Percentiles rank a stretch among this genome's conserved stretches.
These are phyloP conservation scores for Xerus rutilus DNA, from an alignment of 2,797 vertebrate genomes.

Conservation along the genomic window DNA sequence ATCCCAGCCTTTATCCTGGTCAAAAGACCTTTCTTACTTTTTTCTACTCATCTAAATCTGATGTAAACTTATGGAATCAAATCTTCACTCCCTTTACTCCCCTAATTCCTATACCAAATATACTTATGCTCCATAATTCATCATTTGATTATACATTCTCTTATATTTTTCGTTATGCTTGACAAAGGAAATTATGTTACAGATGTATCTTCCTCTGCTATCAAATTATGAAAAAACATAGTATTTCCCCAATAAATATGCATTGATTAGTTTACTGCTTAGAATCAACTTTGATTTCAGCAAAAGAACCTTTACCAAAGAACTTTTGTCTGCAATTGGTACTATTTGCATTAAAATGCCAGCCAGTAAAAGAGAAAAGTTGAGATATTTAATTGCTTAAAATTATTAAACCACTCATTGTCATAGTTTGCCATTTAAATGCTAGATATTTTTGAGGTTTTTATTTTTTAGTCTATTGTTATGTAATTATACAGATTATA, in stretches of 20 bases:
- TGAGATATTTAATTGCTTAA: neutral
- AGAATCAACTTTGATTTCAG: slow-evolving; percentile 13
- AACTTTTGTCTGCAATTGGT: neutral
- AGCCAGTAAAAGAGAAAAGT: neutral
- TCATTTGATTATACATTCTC: neutral
- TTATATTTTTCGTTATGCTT: neutral
- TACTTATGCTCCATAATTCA: neutral
- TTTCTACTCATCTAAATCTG: neutral
- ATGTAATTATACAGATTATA: neutral
- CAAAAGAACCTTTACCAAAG: neutral
- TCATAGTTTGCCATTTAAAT: neutral
- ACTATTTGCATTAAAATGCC: neutral
- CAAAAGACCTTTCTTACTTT: neutral
- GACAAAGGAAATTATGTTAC: neutral
- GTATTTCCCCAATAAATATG: neutral
- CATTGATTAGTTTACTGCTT: neutral
- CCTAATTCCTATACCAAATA: neutral
- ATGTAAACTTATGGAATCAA: too few species aligned
- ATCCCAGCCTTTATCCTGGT: neutral
- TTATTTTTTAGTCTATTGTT: neutral
- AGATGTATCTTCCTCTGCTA: neutral
- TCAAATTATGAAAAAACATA: neutral
- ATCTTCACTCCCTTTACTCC: neutral
- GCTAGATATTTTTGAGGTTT: neutral
- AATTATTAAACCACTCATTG: neutral